Evolutionary conservation across 1,140 invertebrate species (phyloP), one percentile per base, ranked within the genome.

Genomic region (Saccostrea echinata): DNA sequence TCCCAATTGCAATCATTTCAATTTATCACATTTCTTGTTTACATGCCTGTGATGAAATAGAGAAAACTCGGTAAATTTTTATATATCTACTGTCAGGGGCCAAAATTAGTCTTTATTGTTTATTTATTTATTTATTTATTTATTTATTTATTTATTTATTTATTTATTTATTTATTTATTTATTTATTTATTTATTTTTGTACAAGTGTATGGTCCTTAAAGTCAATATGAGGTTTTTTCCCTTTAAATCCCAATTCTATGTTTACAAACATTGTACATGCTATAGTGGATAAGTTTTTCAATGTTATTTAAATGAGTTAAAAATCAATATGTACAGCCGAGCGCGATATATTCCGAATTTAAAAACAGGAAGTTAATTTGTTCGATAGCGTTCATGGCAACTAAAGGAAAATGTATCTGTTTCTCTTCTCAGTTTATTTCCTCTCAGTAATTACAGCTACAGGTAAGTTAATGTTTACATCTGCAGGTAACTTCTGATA

Each of bases 301-400:
- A 57, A n/a, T 18, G 16, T 6, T 61, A 21, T 61, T 61, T 61
- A 61, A 61, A 61, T 18, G 16, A 8, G 55, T 21, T 6, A 33
- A 33, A 76, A 76, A 76, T 76, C 68, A 33, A 76, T 76, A 76
- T 9, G 27, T 6, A 43, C 43, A 43, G 24, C 68, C 3, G 16
- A 18, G 8, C 68, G 9, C 18, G 55, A 18, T 71, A 18, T 71
- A 24, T 6, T 61, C 18, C 2, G 4, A 33, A 33, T 76, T 27
- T 76, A 33, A 33, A 16, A 76, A 76, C 68, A 76, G 68, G 68
- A 76, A 76, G 68, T 76, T 16, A 76, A 76, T 30, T 30, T 30
- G 68, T 16, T 30, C 27, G 24, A 76, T 76, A 76, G 68, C 68
- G 68, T 76, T 13, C 68, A 76, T 76, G 68, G 68, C 68, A 76